phyloP scores from a whole-genome alignment of 1,140 invertebrate genomes.

The Potamilus streckersoni region DNA sequence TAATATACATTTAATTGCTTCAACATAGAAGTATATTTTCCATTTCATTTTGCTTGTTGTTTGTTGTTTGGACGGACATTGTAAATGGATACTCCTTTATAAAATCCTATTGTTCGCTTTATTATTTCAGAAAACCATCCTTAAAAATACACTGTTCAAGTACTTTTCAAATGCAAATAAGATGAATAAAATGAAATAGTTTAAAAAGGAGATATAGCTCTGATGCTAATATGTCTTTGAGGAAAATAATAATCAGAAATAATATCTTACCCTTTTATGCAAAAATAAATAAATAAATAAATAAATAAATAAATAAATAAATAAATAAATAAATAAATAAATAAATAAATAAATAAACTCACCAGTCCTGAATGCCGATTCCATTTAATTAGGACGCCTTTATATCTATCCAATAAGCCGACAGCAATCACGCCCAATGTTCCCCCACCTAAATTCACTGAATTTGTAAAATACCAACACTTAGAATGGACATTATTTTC shows the following conservation, averaged over 20 bases:
- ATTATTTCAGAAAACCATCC: neutral
- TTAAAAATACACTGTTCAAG: neutral
- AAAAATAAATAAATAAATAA: too few relatives aligned
- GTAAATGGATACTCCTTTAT: too few relatives aligned
- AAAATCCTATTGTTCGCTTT: neutral
- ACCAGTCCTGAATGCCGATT: constrained; percentile 48
- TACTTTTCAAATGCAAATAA: neutral
- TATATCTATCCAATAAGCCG: constrained; percentile 44
- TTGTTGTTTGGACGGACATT: too few relatives aligned
- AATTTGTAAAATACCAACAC: constrained; percentile 39
- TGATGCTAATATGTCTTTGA: neutral
- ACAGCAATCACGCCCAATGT: constrained; percentile 71
- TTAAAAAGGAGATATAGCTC: neutral
- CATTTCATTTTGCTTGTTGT: too few relatives aligned
- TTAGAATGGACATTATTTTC: too few relatives aligned
- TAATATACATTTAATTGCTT: neutral
- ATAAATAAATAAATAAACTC: constrained; percentile 14
- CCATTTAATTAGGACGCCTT: constrained; percentile 43
- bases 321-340: too few relatives aligned
- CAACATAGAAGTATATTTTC: neutral
- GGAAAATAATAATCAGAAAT: neutral
- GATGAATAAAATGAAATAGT: neutral
- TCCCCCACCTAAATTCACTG: constrained; percentile 72
- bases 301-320: too few relatives aligned
- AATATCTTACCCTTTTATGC: neutral